Conservation (phyloP, 2,888 invertebrate genomes). For the Mechanitis messenoides region DNA sequence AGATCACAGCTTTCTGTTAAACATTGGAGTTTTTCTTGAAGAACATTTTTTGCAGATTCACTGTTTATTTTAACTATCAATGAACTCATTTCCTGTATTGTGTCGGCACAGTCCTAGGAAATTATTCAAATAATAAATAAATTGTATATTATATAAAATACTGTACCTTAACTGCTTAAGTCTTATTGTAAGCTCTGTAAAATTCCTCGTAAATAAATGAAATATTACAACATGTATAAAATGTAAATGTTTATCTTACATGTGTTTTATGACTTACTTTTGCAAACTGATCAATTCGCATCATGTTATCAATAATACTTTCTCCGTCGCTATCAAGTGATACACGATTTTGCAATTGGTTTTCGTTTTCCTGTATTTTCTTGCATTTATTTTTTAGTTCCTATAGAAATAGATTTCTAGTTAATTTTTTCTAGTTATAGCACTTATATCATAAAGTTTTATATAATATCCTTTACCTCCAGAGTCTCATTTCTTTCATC, state of each 20-base stretch:
- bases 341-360: constrained; percentile 34
- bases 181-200: no score
- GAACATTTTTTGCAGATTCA: constrained; percentile 34
- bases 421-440: no score
- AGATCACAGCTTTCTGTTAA: constrained; percentile 47
- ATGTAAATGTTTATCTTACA: no score
- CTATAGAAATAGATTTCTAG: constrained; percentile 30
- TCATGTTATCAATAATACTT: constrained; percentile 34
- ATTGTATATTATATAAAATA: no score
- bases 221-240: no score
- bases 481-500: constrained; percentile 35
- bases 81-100: constrained; percentile 38
- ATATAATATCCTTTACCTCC: constrained; percentile 33
- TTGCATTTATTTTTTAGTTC: constrained; percentile 40
- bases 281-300: constrained; percentile 46
- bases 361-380: constrained; percentile 40
- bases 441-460: no score
- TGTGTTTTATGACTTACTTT: constrained; percentile 35
- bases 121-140: not conserved
- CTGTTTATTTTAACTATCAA: constrained; percentile 40
- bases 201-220: no score
- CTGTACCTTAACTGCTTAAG: no score
- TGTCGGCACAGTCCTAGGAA: constrained; percentile 46
- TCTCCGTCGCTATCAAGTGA: constrained; percentile 4
- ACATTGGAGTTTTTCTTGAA: constrained; percentile 37